Evolutionary conservation across 2,797 vertebrate genomes (phyloP), one percentile per base, ranked within the genome.

Genomic region (Rhinophrynus dorsalis): DNA sequence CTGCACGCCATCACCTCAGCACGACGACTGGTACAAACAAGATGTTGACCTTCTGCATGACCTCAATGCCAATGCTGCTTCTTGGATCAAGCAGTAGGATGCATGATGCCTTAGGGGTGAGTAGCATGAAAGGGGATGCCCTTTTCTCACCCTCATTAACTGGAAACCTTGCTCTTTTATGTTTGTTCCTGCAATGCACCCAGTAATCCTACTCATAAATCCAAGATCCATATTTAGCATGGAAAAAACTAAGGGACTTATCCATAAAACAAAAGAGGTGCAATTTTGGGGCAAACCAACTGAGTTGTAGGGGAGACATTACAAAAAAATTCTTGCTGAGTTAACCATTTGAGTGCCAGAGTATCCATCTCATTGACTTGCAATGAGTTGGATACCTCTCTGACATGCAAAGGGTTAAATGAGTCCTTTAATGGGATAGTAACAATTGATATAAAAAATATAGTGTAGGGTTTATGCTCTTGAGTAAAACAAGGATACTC

Each of bases 61-160:
- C 87, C 90, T 94, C 90, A 94, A 92, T 92, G 92, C 92, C 91
- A 93, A 93, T 89, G 90, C 93, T 74, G 92, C 91, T 29, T 90
- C 92, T 87, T 94, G 92, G 94, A 94, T 93, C 91, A 91, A 93
- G 91, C 92, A 90, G 75, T 93, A 94, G 88, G 75, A 86, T 70
- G 69, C 77, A 76, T 75, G 75, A 72, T 65, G 67, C 63, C 65
- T 74, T 75, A 74, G 64, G 74, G 78, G 78, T 77, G 70, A 79
- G 78, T 79, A 79, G 55, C 62, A 73, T 73, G 69, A 59, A 66
- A 65, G 61, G 69, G 69, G 59, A 35, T 48, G 21, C 37, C 67
- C 68, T 47, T 73, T 73, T 73, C 69, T 73, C 69, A 73, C 69
- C 61, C 61, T 66, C 69, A 65, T 73, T 58, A 65, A 65, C 52